Evolutionary conservation across 2,888 invertebrate species (phyloP), one percentile per base, ranked within the genome.

Genomic region (Drosophila merina): DNA sequence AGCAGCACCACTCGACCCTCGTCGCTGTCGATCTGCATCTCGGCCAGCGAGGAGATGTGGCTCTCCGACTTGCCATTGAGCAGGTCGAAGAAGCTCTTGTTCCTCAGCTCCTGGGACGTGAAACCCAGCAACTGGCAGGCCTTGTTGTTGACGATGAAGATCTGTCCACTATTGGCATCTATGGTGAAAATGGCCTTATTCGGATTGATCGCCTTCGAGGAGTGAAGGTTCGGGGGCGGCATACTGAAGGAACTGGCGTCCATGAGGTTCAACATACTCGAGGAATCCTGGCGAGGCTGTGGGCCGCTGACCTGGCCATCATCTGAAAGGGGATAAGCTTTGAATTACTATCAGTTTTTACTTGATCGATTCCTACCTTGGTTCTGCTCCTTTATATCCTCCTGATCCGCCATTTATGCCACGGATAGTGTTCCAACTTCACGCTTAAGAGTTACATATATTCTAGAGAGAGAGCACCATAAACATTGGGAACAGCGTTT

Each of bases 131-230:
- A 90, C 0, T 94, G 93, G 79, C 94, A 94, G 5, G 95, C 95
- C 89, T 94, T 94, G 83, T 93, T 94, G 91, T 95, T 95, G 10
- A 94, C 94, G 86, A 94, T 94, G 14, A 95, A 91, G 70, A 95
- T 94, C 94, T 94, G 94, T 20, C 94, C 93, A 33, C 94, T 93
- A 72, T 93, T 93, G 6, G 94, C 93, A 89, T 95, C 94, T 68
- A 95, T 94, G 30, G 95, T 95, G 79, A 95, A 94, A 3, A 95
- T 93, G 57, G 94, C 95, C 88, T 95, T 95, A 90, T 94, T 94
- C 2, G 94, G 94, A 89, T 94, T 95, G 49, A 94, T 93, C 12
- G 52, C 55, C 47, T 76, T 76, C 8, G 75, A 75, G 8, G 67
- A 55, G 44, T 75, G 75, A 8, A 75, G 50, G 45, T 75, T 72